Evolutionary conservation across 2,113 vertebrate species (phyloP).

Genomic region (Cephalopterus ornatus): DNA sequence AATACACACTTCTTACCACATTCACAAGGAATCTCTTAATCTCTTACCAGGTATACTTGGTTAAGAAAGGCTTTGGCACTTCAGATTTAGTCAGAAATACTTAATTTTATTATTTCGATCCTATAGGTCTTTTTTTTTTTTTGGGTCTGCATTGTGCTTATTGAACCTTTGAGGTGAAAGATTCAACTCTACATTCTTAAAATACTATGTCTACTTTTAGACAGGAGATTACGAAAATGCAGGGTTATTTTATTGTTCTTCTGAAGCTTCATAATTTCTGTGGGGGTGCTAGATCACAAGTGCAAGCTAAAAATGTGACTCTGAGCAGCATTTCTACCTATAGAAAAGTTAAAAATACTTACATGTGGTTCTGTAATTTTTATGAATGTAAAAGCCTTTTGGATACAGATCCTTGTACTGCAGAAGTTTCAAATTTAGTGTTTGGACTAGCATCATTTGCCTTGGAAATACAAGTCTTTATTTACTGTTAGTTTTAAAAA

Average conservation of each 20-base stretch:
- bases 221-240: background rate
- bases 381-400: background rate
- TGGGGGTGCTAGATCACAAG: background rate
- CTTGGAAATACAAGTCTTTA: background rate
- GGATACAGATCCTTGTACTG: background rate
- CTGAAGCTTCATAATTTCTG: background rate
- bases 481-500: background rate
- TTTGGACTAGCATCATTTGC: background rate
- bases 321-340: background rate
- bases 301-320: background rate
- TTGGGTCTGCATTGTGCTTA: background rate
- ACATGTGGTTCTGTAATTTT: background rate
- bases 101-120: background rate
- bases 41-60: background rate
- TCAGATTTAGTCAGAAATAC: background rate
- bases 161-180: background rate
- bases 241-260: background rate
- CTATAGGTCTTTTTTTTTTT: background rate
- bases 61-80: background rate
- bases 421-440: background rate
- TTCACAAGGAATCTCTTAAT: background rate
- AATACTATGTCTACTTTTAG: background rate
- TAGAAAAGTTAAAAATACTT: slow-evolving; percentile 11
- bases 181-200: slow-evolving; percentile 19
- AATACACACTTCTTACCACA: background rate